phyloP scores from a whole-genome alignment of 2,113 vertebrate genomes.

The Asarcornis scutulata region DNA sequence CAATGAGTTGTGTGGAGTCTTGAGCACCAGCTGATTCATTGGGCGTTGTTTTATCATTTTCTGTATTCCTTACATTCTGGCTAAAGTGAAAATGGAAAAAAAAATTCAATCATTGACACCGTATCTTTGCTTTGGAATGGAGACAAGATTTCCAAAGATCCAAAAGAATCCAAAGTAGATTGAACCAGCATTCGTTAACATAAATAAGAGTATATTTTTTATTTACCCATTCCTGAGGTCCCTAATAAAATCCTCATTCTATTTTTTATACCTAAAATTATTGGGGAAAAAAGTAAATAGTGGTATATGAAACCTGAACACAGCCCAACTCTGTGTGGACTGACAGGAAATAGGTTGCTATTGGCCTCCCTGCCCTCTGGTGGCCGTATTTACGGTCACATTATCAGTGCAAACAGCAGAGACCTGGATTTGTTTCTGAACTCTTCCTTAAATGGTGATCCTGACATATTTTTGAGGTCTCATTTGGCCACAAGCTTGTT shows the following conservation, averaged over 20 bases:
- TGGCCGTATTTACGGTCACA: neutral
- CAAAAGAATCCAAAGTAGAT: neutral
- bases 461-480: neutral
- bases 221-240: neutral
- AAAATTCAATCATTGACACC: neutral
- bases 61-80: constrained; percentile 62
- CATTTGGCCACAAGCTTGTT: neutral
- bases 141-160: neutral
- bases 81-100: constrained; percentile 53
- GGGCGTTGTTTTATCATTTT: constrained; percentile 59
- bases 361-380: neutral
- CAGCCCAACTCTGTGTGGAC: neutral
- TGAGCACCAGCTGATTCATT: constrained; percentile 62
- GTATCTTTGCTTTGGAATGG: neutral
- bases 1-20: constrained; percentile 86
- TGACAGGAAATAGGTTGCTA: neutral
- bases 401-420: neutral
- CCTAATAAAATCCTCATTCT: neutral
- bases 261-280: neutral
- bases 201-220: neutral
- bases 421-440: neutral
- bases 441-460: neutral
- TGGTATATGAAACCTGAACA: neutral
- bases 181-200: neutral
- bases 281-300: neutral